Evolutionary conservation across 2,797 vertebrate genomes (phyloP), one percentile per base, ranked within the genome.

Genomic region (Molossus molossus): DNA sequence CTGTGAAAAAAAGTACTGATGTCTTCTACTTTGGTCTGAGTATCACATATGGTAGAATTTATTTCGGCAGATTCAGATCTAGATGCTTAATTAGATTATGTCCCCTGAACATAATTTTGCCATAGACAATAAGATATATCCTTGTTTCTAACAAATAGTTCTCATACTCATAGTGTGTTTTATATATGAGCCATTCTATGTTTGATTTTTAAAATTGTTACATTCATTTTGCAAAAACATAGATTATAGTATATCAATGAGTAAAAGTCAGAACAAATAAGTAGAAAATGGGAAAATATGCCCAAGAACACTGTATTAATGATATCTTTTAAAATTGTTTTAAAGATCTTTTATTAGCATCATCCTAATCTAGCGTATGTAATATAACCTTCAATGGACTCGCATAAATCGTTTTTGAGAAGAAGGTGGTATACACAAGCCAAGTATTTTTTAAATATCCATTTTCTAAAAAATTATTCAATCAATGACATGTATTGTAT

Each of bases 71-170:
- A n/a, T 23, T 21, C 23, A 18, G 1, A 58, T 83, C 5, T 80
- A 9, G 9, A 57, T 62, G 20, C 27, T 60, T 88, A 57, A 72
- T 79, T 50, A 88, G 21, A 29, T 69, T 27, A 21, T 7, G 9
- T 50, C 40, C 21, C 33, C 65, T 73, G 72, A 96, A 53, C 20
- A 40, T 50, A 37, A n/a, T 70, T 94, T 77, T 93, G 18, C 18
- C 13, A 15, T 33, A 77, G 33, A 58, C 9, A 65, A 55, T 79
- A 72, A 25, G 55, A 55, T 82, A n/a, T 45, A 53, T 27, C 5
- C 9, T 12, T 53, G 1, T 83, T 86, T 84, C 21, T 79, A 92
- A 86, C 2, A 83, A 95, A 53, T 77, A 58, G 55, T 77, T 62
- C 13, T 65, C 14, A 33, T 29, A 33, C 0, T 87, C 6, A 55